phyloP scores from a whole-genome alignment of 2,797 vertebrate species.

The Amblyopsis hoosieri region DNA sequence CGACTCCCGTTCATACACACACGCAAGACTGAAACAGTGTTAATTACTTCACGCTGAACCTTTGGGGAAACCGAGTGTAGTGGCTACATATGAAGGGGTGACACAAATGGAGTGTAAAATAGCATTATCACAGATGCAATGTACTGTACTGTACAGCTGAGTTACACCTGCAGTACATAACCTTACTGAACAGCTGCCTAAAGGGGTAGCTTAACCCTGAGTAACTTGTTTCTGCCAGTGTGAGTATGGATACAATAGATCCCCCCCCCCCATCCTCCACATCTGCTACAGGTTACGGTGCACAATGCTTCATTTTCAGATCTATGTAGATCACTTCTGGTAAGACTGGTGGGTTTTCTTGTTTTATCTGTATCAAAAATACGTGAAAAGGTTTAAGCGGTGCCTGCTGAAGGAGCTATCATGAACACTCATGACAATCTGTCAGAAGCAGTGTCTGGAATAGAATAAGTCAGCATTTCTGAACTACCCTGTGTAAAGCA shows the following conservation, averaged over 20 bases:
- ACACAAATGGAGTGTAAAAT: slow-evolving; percentile 11
- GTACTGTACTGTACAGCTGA: slow-evolving; percentile 10
- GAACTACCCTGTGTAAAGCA: slow-evolving; percentile 33
- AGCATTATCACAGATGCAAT: slow-evolving; percentile 6
- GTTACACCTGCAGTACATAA: no score
- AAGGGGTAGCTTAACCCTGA: slow-evolving; percentile 10
- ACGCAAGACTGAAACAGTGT: neutral
- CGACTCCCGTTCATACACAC: slow-evolving; percentile 45
- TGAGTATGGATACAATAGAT: no score
- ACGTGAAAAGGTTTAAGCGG: neutral
- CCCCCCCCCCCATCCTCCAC: no score
- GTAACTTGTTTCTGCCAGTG: no score
- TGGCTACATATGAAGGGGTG: slow-evolving; percentile 41
- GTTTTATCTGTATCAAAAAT: no score
- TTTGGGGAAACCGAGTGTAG: slow-evolving; percentile 39
- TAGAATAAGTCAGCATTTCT: slow-evolving; percentile 20
- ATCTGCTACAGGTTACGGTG: no score
- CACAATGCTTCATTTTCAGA: no score
- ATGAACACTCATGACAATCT: neutral
- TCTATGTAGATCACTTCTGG: no score
- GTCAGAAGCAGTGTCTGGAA: slow-evolving; percentile 39
- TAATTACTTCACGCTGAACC: slow-evolving; percentile 30
- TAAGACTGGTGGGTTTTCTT: no score
- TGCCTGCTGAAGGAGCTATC: slow-evolving; percentile 19
- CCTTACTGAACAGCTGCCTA: neutral